Conservation (phyloP, 2,113 vertebrate species). For the Triplophysa dalaica region DNA sequence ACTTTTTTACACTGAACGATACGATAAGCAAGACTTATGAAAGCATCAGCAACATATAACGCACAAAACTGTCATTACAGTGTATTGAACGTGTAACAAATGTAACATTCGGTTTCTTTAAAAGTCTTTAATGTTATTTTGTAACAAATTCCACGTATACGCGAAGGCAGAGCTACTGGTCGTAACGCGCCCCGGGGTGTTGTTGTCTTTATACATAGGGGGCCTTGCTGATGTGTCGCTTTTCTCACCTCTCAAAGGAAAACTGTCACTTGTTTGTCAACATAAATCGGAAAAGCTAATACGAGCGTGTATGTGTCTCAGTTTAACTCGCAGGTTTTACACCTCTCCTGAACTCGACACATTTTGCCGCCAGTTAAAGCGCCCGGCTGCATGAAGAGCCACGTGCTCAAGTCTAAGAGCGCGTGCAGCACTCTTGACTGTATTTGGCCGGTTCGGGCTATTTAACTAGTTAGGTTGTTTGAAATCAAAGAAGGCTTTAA, state of each 20-base stretch:
- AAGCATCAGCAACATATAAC: not conserved
- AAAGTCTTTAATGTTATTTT: slow-evolving; percentile 39
- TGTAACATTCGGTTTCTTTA: not conserved
- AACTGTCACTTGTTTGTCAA: slow-evolving; percentile 51
- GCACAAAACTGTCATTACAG: not conserved
- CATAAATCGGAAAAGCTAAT: slow-evolving; percentile 22
- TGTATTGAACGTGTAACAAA: not conserved
- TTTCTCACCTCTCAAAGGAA: slow-evolving; percentile 41
- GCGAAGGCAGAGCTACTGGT: not conserved
- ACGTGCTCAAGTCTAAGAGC: slow-evolving; percentile 53
- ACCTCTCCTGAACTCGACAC: not conserved
- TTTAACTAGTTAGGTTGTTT: not conserved
- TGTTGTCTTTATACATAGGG: slow-evolving; percentile 35
- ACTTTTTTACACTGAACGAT: not conserved
- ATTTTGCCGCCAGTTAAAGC: slow-evolving; percentile 37
- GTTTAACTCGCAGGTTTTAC: not conserved
- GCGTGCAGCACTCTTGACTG: slow-evolving; percentile 37
- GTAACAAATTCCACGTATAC: slow-evolving; percentile 44
- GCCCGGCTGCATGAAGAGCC: slow-evolving; percentile 43
- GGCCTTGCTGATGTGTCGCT: slow-evolving; percentile 49
- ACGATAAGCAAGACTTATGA: not conserved
- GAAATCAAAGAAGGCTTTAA: no score
- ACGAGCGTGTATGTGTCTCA: not conserved
- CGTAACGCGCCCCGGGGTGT: slow-evolving; percentile 48
- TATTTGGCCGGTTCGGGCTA: not conserved